A percentile compares a stretch with the other conserved stretches of the same genome.
phyloP scores from a whole-genome alignment of 37 sponge, comb jelly and placozoan genomes.

The Cliona cf. orientalis region DNA sequence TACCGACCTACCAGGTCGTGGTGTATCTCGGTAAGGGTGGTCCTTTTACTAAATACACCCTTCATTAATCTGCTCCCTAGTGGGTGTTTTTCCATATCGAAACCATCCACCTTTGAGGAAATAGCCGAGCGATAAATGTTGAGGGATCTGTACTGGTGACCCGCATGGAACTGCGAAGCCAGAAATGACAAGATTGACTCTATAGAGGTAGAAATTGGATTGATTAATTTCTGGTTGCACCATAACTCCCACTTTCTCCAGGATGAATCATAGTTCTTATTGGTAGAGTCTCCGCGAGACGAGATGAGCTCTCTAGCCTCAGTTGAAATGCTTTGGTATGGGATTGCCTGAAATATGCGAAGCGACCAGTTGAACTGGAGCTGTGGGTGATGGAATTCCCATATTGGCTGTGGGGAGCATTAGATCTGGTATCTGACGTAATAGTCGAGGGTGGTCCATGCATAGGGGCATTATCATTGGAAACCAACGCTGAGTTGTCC shows the following conservation, averaged over 20 bases:
- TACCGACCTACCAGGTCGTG: not conserved
- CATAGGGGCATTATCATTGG: not conserved
- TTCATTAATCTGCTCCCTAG: not conserved
- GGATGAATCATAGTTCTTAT: constrained; percentile 21
- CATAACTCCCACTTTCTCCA: constrained; percentile 32
- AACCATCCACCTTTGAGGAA: not conserved
- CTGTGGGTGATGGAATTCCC: not conserved
- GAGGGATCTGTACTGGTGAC: constrained; percentile 11
- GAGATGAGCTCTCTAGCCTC: not conserved
- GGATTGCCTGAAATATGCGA: constrained; percentile 10
- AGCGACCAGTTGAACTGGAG: not conserved
- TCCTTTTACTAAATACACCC: no score
- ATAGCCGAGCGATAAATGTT: constrained; percentile 11
- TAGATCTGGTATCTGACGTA: not conserved
- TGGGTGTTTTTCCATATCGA: not conserved
- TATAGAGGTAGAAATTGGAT: constrained; percentile 32
- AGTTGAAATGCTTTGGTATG: not conserved
- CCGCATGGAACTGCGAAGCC: not conserved
- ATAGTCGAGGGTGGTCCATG: not conserved
- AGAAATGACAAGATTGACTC: not conserved
- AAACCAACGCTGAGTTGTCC: not conserved
- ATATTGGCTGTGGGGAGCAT: not conserved
- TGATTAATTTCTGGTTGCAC: constrained; percentile 1
- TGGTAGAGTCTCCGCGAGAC: not conserved
- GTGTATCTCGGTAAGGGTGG: no score